Evolutionary conservation across 2,888 invertebrate species (phyloP).

Genomic region (Pammene aurita): DNA sequence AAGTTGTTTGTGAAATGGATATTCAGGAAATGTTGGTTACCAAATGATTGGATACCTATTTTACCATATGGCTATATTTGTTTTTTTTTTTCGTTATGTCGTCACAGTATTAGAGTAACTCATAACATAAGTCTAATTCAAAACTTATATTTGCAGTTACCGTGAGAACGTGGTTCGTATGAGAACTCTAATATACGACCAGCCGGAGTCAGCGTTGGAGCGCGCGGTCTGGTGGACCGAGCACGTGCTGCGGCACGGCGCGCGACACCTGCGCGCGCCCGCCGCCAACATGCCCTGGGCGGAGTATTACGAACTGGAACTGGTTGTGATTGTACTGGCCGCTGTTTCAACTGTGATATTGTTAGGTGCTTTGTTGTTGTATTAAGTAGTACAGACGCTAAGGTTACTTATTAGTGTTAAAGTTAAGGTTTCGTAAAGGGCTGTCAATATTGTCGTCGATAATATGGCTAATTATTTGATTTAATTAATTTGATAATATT

Average conservation of each 20-base stretch:
- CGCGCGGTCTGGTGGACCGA: constrained; percentile 59
- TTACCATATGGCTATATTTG: too few species aligned
- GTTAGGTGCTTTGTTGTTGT: background rate
- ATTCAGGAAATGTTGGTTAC: too few species aligned
- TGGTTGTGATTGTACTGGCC: background rate
- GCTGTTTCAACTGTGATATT: background rate
- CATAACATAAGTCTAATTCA: too few species aligned
- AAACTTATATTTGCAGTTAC: background rate
- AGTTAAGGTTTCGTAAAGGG: background rate
- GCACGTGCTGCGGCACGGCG: constrained; percentile 54
- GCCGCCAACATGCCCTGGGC: constrained; percentile 46
- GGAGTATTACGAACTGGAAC: constrained; percentile 6
- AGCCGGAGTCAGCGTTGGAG: background rate
- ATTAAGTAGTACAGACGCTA: background rate
- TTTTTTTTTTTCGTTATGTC: too few species aligned
- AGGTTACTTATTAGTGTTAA: background rate
- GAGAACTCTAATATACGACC: constrained; percentile 6
- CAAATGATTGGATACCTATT: too few species aligned
- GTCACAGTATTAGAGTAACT: too few species aligned
- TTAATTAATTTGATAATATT: too few species aligned
- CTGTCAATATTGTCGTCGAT: too few species aligned
- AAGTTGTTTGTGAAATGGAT: too few species aligned
- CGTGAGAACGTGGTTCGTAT: background rate
- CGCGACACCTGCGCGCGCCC: constrained; percentile 51
- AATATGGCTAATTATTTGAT: too few species aligned